Base-by-base conservation (phyloP, 2,113 vertebrate species). In the Balaeniceps rex region DNA sequence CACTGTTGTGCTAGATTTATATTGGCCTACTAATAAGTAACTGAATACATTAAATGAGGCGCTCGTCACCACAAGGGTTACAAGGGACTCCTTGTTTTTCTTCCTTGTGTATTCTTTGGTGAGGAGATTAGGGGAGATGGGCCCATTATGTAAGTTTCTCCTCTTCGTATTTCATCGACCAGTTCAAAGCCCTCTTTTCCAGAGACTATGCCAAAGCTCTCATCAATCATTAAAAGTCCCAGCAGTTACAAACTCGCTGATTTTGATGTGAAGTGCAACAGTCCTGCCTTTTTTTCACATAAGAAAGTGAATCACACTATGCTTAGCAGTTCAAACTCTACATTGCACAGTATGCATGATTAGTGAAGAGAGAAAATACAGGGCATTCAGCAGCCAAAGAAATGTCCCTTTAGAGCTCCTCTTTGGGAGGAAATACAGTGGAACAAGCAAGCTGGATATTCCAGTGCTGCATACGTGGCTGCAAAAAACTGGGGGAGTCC, bases 1-100 rank as follows among this genome's bases (percentile, higher is more conserved):
- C 94, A 96, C 97, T 97, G 97, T 96, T 97, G 95, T 96, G 95
- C 77, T 97, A 94, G 97, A 98, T 98, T 98, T 98, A 97, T 98
- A 97, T 93, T 97, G 97, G 93, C 80, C 88, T 96, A 86, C 95
- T 98, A 97, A 98, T 96, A 98, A 98, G 96, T 94, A 96, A 97
- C 97, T 83, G 97, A 97, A 97, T 94, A 81, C 95, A 97, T 95
- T 98, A 98, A 97, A 97, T n/a, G 86, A 94, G 93, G 83, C 7
- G 6, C 64, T 91, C 28, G 36, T 94, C 97, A 93, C 51, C 85
- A 89, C 79, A 88, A 93, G 97, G 94, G 91, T 97, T 98, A 92
- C 87, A 93, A 96, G 93, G 25, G 40, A 91, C 68, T 94, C 94
- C 87, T 97, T 96, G 91, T 95, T 96, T 97, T 97, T 85, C 66